Evolutionary conservation across 2,797 vertebrate species (phyloP).

Genomic region (Dicrostonyx torquatus): DNA sequence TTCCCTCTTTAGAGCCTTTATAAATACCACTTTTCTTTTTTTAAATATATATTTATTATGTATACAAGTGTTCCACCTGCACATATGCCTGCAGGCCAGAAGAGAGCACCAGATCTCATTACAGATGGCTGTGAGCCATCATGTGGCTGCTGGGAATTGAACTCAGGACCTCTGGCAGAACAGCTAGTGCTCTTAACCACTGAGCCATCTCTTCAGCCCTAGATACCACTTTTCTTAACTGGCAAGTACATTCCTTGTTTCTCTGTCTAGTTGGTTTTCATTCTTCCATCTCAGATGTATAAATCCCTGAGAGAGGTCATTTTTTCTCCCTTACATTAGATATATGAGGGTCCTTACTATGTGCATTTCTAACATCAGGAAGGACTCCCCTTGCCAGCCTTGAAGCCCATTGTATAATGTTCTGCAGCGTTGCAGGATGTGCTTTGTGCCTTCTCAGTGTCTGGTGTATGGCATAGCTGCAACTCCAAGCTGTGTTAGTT

Average conservation of each 20-base stretch:
- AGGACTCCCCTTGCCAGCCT: too few species aligned
- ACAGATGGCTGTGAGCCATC: too few species aligned
- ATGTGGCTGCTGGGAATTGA: too few species aligned
- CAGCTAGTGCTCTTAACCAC: too few species aligned
- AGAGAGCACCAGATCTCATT: too few species aligned
- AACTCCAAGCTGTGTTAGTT: not conserved
- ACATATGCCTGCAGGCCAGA: too few species aligned
- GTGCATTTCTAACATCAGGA: not conserved
- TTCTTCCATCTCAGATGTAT: not conserved
- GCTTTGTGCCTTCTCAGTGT: not conserved
- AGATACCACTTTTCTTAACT: not conserved
- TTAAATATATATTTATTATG: too few species aligned
- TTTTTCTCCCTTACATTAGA: not conserved
- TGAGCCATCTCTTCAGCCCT: too few species aligned
- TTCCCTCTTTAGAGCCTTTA: not conserved
- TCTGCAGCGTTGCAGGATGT: not conserved
- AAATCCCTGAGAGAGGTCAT: not conserved
- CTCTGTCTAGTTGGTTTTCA: not conserved
- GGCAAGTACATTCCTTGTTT: not conserved
- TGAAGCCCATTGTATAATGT: not conserved
- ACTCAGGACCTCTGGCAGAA: too few species aligned
- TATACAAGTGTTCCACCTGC: too few species aligned
- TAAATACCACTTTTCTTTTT: too few species aligned
- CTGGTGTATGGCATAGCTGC: not conserved
- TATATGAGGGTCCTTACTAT: not conserved